phyloP scores from a whole-genome alignment of 2,113 vertebrate species.

The Galeopterus variegatus region DNA sequence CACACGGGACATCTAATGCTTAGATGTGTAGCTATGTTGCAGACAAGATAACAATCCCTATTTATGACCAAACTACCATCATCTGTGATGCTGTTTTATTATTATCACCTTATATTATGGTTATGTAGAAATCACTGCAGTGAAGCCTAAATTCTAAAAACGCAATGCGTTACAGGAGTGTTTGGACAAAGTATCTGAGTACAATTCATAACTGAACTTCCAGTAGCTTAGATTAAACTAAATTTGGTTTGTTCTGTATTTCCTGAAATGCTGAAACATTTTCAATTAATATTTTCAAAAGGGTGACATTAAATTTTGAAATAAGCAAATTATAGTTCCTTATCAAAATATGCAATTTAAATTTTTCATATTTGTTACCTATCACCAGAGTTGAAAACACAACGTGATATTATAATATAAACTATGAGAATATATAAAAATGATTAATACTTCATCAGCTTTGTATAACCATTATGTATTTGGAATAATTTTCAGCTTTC shows the following conservation, averaged over 20 bases:
- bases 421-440: slow-evolving; percentile 44
- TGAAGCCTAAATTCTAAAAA: slow-evolving; percentile 19
- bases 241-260: background rate
- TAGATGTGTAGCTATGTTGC: background rate
- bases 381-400: background rate
- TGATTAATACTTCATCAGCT: slow-evolving; percentile 75
- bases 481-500: slow-evolving; percentile 83
- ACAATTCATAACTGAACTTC: slow-evolving; percentile 33
- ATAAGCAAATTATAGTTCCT: slow-evolving; percentile 46
- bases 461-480: slow-evolving; percentile 80
- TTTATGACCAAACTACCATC: background rate
- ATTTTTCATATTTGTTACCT: slow-evolving; percentile 64
- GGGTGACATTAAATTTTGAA: slow-evolving; percentile 48
- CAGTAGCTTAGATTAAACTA: slow-evolving; percentile 17
- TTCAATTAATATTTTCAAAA: slow-evolving; percentile 49
- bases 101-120: background rate
- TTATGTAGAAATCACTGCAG: background rate
- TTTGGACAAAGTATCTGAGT: background rate
- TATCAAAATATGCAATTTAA: slow-evolving; percentile 66
- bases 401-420: slow-evolving; percentile 22
- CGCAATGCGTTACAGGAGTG: background rate
- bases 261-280: slow-evolving; percentile 23
- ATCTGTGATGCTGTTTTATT: background rate
- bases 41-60: background rate
- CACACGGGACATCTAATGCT: background rate